phyloP scores from a whole-genome alignment of 2,888 invertebrate species.

The Brenthis hecate region DNA sequence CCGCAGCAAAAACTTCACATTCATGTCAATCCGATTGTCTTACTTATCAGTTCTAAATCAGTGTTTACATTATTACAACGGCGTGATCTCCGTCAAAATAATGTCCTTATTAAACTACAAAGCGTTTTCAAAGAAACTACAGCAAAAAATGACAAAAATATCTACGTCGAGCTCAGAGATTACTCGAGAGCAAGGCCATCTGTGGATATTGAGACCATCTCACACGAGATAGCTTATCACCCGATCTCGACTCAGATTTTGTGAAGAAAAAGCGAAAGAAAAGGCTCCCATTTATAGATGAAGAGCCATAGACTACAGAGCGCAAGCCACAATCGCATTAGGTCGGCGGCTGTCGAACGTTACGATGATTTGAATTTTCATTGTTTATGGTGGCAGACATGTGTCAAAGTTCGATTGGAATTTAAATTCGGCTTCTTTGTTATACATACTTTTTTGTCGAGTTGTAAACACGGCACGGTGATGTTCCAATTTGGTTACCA shows the following conservation, averaged over 20 bases:
- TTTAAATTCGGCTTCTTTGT: slow-evolving; percentile 82
- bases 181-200: slow-evolving; percentile 78
- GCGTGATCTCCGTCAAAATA: slow-evolving; percentile 79
- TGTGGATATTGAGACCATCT: slow-evolving; percentile 82
- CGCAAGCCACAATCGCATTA: slow-evolving; percentile 78
- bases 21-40: slow-evolving; percentile 68
- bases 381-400: slow-evolving; percentile 83
- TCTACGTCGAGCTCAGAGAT: slow-evolving; percentile 67
- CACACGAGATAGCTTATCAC: slow-evolving; percentile 78
- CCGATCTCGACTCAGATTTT: slow-evolving; percentile 78
- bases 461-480: slow-evolving; percentile 80
- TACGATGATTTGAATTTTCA: slow-evolving; percentile 81
- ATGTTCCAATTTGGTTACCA: slow-evolving; percentile 81
- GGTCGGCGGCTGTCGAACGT: slow-evolving; percentile 65
- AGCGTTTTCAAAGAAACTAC: slow-evolving; percentile 75
- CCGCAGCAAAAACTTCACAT: slow-evolving; percentile 47
- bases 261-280: slow-evolving; percentile 80
- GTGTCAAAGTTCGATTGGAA: slow-evolving; percentile 83
- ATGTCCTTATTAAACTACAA: slow-evolving; percentile 81
- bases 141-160: slow-evolving; percentile 78
- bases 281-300: slow-evolving; percentile 79
- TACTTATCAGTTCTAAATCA: slow-evolving; percentile 78
- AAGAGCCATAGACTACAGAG: slow-evolving; percentile 68
- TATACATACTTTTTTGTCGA: slow-evolving; percentile 74
- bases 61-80: slow-evolving; percentile 77